phyloP scores from a whole-genome alignment of 1,140 invertebrate species.

The Musca domestica region DNA sequence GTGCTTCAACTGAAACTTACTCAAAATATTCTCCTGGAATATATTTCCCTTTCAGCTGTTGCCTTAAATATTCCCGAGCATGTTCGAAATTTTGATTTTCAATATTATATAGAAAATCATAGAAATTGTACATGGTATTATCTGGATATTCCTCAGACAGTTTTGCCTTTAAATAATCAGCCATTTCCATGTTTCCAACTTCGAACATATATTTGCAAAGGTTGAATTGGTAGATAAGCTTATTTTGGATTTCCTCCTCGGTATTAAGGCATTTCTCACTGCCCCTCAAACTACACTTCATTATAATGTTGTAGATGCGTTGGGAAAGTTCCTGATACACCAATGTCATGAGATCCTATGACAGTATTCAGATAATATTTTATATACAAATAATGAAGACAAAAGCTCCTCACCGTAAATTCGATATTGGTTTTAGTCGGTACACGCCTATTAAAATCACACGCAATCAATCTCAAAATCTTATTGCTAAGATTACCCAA shows the following conservation, averaged over 20 bases:
- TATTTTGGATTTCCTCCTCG: background rate
- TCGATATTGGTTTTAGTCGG: slow-evolving; percentile 25
- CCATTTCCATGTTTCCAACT: slow-evolving; percentile 8
- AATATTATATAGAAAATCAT: slow-evolving; percentile 17
- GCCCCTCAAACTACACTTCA: background rate
- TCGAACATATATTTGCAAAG: slow-evolving; percentile 8
- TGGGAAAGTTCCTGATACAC: background rate
- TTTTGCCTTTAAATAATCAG: background rate
- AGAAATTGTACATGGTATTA: background rate
- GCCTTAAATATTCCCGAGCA: slow-evolving; percentile 10
- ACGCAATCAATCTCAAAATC: slow-evolving; percentile 22
- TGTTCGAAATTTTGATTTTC: slow-evolving; percentile 3
- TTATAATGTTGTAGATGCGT: background rate
- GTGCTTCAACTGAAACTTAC: background rate
- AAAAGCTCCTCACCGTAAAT: slow-evolving; percentile 12
- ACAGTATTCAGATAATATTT: background rate
- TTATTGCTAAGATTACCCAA: slow-evolving; percentile 18
- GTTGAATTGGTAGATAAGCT: background rate
- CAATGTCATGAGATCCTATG: background rate
- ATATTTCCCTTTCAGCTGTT: background rate
- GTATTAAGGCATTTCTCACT: background rate
- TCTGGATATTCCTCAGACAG: background rate
- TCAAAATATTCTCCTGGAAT: background rate
- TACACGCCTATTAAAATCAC: slow-evolving; percentile 20
- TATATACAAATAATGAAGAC: background rate